These are phyloP conservation scores for Atractosteus spatula DNA, from an alignment of 2,113 vertebrate species.

Conservation along the genomic window DNA sequence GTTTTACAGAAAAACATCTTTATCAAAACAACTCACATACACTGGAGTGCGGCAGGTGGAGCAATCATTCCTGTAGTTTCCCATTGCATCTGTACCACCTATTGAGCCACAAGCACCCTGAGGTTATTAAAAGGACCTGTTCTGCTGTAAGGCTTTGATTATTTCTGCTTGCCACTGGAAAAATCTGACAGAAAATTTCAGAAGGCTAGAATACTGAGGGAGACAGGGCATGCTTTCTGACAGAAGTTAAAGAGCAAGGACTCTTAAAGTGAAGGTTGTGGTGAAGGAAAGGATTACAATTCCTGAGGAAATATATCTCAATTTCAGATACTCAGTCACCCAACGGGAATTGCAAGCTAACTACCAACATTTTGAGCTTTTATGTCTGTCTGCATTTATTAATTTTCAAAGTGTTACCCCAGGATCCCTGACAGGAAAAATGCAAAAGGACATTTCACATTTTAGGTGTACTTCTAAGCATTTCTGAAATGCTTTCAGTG, in stretches of 20 bases:
- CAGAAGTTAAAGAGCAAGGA: constrained; percentile 6
- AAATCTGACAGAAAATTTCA: constrained; percentile 3
- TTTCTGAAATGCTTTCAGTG: constrained; percentile 3
- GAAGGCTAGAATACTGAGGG: not conserved
- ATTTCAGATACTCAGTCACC: constrained; percentile 5
- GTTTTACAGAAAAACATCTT: not conserved
- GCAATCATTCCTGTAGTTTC: not conserved
- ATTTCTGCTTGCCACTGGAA: not conserved
- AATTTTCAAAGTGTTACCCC: constrained; percentile 20
- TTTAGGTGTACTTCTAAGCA: not conserved
- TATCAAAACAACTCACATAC: not conserved
- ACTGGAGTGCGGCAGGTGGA: not conserved
- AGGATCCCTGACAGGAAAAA: not conserved
- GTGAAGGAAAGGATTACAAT: constrained; percentile 1
- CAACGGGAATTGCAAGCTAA: not conserved
- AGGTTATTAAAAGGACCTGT: not conserved
- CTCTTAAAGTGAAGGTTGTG: constrained; percentile 17
- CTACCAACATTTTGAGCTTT: constrained; percentile 6
- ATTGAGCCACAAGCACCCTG: constrained; percentile 2
- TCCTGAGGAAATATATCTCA: constrained; percentile 14
- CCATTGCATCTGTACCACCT: not conserved
- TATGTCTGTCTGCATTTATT: constrained; percentile 12
- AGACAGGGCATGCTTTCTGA: not conserved
- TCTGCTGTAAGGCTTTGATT: constrained; percentile 12
- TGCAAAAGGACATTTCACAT: not conserved